A percentile compares a stretch with the other conserved stretches of the same genome.
Conservation (phyloP, 2,797 vertebrate genomes). For the Galaxias olidus region DNA sequence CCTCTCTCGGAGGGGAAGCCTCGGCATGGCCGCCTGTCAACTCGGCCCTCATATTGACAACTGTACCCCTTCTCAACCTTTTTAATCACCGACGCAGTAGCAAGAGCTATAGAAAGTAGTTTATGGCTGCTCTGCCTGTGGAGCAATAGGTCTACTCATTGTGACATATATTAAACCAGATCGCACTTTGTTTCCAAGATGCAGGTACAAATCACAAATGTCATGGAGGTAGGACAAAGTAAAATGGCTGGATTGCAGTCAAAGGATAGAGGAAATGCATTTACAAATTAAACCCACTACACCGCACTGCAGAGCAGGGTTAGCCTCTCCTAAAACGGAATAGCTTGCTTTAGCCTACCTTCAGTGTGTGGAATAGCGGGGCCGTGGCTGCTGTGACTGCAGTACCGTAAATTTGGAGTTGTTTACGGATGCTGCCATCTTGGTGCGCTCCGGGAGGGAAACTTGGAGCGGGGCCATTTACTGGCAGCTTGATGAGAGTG, state of each 20-base stretch:
- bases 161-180: slow-evolving; percentile 55
- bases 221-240: slow-evolving; percentile 26
- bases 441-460: slow-evolving; percentile 62
- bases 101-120: slow-evolving; percentile 56
- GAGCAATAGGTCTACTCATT: slow-evolving; percentile 32
- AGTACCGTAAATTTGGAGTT: slow-evolving; percentile 63
- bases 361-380: slow-evolving; percentile 38
- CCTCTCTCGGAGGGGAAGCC: slow-evolving; percentile 44
- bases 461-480: slow-evolving; percentile 69
- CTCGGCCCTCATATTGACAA: slow-evolving; percentile 60
- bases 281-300: slow-evolving; percentile 54
- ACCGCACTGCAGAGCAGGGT: slow-evolving; percentile 12
- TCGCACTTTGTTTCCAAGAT: slow-evolving; percentile 56
- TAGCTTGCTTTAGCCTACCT: slow-evolving; percentile 28
- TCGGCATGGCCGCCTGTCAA: slow-evolving; percentile 55
- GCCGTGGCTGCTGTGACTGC: slow-evolving; percentile 52
- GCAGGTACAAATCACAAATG: slow-evolving; percentile 57
- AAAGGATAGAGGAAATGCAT: slow-evolving; percentile 41
- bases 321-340: slow-evolving; percentile 25
- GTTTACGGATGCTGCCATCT: slow-evolving; percentile 72
- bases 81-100: slow-evolving; percentile 52
- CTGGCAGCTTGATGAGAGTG: slow-evolving; percentile 74
- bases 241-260: slow-evolving; percentile 28
- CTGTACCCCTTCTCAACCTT: slow-evolving; percentile 45
- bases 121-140: slow-evolving; percentile 42